Evolutionary conservation across 2,113 vertebrate species (phyloP), one percentile per base, ranked within the genome.

Genomic region (Oenanthe oenanthe): DNA sequence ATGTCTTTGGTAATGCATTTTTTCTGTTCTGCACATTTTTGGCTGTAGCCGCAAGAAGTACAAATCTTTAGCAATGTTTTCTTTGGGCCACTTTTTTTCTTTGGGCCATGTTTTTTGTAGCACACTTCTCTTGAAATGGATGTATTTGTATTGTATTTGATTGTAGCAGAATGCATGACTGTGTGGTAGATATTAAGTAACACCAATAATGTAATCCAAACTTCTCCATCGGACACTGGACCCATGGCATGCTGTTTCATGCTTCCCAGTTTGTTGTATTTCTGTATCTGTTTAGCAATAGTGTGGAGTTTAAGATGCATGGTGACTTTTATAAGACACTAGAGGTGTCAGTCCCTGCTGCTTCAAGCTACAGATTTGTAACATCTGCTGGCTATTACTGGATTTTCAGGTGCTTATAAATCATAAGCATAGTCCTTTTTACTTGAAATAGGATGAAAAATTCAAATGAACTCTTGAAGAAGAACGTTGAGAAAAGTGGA

Each of bases 401-500:
- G 45, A 67, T 66, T 81, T 92, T 60, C 12, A 31, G 36, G 38
- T 58, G 43, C 20, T 77, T 29, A 45, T 45, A 45, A 45, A 45
- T 18, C 43, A 45, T 45, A 45, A 45, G 42, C 51, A 60, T 42
- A 42, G 68, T 74, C 21, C 20, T 88, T 92, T 86, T 79, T 42
- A 73, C 20, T 84, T 77, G 51, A 80, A 67, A 73, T 36, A 68
- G 60, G n/a, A 29, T 86, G 62, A 77, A 43, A 86, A 91, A 89
- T 89, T 47, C 60, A 67, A 67, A n/a, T 74, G 25, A 78, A 14
- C 77, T 97, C 73, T 85, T 92, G 92, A 89, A 85, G 83, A 93
- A 61, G 38, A 70, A n/a, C 16, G 72, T 62, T 92, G 87, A 93
- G 84, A 90, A 80, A 92, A 94, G 81, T 57, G 58, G 94, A 92